Percentiles rank a stretch among this genome's conserved stretches.
Conservation (phyloP, 2,113 vertebrate genomes). For the Pomatorhinus ruficollis region DNA sequence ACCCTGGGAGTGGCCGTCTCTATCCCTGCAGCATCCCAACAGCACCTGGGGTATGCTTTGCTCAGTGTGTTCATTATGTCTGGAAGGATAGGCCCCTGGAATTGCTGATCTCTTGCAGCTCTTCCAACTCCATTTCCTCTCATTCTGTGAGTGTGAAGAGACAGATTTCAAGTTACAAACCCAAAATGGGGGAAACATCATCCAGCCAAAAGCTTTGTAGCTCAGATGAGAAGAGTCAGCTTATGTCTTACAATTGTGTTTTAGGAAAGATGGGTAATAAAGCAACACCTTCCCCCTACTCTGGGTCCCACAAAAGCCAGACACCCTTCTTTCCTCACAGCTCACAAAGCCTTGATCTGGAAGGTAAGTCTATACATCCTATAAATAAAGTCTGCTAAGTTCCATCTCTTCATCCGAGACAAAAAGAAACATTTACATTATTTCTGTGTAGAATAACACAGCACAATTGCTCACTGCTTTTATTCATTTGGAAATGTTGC, state of each 20-base stretch:
- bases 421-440: slow-evolving; percentile 35
- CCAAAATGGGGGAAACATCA: neutral
- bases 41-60: accelerated
- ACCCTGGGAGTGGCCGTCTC: neutral
- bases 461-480: slow-evolving; percentile 15
- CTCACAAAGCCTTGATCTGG: neutral
- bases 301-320: neutral
- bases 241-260: neutral
- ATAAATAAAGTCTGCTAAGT: neutral
- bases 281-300: neutral
- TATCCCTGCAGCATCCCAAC: accelerated
- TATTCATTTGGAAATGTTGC: slow-evolving; percentile 51
- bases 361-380: neutral
- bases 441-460: neutral
- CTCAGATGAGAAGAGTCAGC: neutral
- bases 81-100: neutral
- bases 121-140: neutral
- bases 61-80: neutral
- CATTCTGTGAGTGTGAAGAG: neutral
- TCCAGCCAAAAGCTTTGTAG: neutral
- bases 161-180: neutral
- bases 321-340: neutral
- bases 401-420: slow-evolving; percentile 5
- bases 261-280: neutral
- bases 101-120: neutral